A percentile compares a stretch with the other conserved stretches of the same genome.
Conservation (phyloP, 2,113 vertebrate species). For the Mesitornis unicolor region DNA sequence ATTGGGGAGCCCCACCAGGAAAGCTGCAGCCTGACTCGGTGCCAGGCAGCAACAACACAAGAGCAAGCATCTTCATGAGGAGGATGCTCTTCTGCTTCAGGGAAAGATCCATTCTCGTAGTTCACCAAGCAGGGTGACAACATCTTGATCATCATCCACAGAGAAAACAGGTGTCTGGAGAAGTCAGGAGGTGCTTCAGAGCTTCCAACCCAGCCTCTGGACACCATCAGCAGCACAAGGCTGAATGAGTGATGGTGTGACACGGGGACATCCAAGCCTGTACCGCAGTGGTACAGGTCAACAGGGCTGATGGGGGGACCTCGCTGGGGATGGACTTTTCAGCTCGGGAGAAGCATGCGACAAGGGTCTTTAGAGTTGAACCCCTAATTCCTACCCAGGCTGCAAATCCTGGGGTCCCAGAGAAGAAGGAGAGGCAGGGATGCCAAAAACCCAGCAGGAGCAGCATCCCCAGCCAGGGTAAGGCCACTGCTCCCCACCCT, state of each 20-base stretch:
- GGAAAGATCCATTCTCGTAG: not conserved
- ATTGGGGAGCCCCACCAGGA: not conserved
- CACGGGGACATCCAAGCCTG: rapidly evolving
- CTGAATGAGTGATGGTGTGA: rapidly evolving
- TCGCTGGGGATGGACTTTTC: rapidly evolving
- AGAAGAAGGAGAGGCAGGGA: not conserved
- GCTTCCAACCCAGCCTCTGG: not conserved
- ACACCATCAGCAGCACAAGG: not conserved
- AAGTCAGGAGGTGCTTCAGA: not conserved
- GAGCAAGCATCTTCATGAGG: not conserved
- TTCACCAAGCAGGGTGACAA: not conserved
- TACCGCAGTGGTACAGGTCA: no score
- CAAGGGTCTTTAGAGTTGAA: not conserved
- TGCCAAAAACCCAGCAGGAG: not conserved
- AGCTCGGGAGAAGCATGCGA: rapidly evolving
- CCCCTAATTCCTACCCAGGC: not conserved
- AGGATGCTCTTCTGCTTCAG: not conserved
- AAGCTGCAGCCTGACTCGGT: not conserved
- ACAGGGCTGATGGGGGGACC: not conserved
- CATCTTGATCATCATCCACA: no score
- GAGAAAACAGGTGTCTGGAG: not conserved
- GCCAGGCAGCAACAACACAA: rapidly evolving
- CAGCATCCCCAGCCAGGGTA: not conserved
- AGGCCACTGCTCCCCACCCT: not conserved
- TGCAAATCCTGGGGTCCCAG: not conserved